Evolutionary conservation across 2,888 invertebrate genomes (phyloP), one percentile per base, ranked within the genome.

Genomic region (Caenorhabditis imperialis): DNA sequence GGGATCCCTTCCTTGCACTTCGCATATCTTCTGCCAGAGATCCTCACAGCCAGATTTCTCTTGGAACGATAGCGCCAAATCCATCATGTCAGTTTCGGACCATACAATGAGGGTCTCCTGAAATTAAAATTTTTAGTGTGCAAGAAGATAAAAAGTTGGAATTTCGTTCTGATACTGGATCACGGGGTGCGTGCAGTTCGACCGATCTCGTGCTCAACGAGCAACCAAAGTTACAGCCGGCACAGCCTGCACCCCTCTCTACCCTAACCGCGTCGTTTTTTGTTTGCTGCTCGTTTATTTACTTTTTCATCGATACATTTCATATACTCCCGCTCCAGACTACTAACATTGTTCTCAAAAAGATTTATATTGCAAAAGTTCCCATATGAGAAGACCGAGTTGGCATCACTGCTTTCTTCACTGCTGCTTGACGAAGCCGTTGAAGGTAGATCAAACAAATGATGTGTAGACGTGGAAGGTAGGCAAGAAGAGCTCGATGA

Each of bases 21-120:
- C 94, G 90, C 99, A 99, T 88, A 99, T 99, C 90, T 97, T 97
- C 88, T 97, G 97, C 99, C 99, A 99, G 87, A 99, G 97, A 90
- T 99, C 99, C 92, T 99, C 98, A 91, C 99, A 99, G 88, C 99
- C 99, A 76, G 94, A 94, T 91, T 98, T 98, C 90, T 99, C 99
- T 69, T 99, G 99, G 91, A 99, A 99, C 91, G 98, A 98, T 86
- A 99, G 91, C 61, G 99, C 99, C 89, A 99, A 92, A 91, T 99
- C 99, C 90, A 96, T 97, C 89, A 96, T 96, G 89, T 99, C 99
- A 77, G 96, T 96, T 90, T 99, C 99, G 23, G 98, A 97, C 99
- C 99, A 99, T 27, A 99, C 99, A 89, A 99, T 99, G 86, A 99
- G 91, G 38, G 99, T 99, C 90, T 99, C 99, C 91, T 93, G 88